Evolutionary conservation across 2,113 vertebrate species (phyloP).

Genomic region (Gadus macrocephalus): DNA sequence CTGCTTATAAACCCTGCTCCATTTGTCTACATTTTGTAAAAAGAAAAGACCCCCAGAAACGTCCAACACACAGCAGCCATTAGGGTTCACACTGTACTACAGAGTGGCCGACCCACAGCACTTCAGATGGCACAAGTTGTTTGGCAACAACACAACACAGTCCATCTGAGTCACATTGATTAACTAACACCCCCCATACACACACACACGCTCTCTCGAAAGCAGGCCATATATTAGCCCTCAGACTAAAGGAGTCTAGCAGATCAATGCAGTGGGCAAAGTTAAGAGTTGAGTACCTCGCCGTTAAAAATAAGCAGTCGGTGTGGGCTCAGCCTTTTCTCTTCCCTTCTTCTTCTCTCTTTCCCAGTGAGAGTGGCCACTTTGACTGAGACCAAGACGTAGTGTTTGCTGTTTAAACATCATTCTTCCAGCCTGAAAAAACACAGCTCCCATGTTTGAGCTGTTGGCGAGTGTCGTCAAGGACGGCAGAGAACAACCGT

Average conservation of each 20-base stretch:
- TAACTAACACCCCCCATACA: background rate
- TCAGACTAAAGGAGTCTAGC: slow-evolving; percentile 27
- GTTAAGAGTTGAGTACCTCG: slow-evolving; percentile 11
- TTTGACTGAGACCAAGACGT: slow-evolving; percentile 27
- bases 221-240: slow-evolving; percentile 19
- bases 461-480: slow-evolving; percentile 35
- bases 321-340: slow-evolving; percentile 34
- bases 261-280: slow-evolving; percentile 39
- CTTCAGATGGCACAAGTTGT: background rate
- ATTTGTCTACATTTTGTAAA: background rate
- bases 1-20: background rate
- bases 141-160: slow-evolving; percentile 20
- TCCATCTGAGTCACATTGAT: slow-evolving; percentile 33
- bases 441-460: slow-evolving; percentile 40
- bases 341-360: slow-evolving; percentile 16
- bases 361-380: slow-evolving; percentile 13
- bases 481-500: slow-evolving; percentile 35
- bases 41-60: background rate
- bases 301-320: slow-evolving; percentile 24
- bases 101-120: too few species aligned
- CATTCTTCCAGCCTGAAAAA: slow-evolving; percentile 31
- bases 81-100: too few species aligned
- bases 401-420: slow-evolving; percentile 29
- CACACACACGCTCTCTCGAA: background rate
- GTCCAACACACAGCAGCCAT: background rate